Evolutionary conservation across 2,888 invertebrate genomes (phyloP).

Genomic region (Meteorus cinctellus): DNA sequence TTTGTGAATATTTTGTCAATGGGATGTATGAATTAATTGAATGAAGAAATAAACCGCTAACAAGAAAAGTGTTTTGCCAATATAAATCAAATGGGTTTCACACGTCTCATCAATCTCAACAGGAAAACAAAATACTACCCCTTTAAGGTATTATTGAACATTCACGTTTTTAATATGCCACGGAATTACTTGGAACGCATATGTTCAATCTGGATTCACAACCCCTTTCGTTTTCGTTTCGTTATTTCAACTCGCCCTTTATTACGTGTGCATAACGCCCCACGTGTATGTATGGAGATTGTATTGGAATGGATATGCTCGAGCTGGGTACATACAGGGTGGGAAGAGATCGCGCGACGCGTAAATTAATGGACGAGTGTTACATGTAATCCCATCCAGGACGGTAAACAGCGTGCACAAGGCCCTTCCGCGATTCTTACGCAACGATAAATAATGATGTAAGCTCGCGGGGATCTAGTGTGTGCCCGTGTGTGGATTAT

Average conservation of each 20-base stretch:
- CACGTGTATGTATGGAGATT: constrained; percentile 8
- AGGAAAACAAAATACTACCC: background rate
- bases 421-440: constrained; percentile 69
- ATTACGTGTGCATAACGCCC: background rate
- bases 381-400: constrained; percentile 59
- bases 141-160: background rate
- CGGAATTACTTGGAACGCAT: constrained; percentile 46
- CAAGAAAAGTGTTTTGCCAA: too few relatives aligned
- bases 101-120: background rate
- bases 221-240: constrained; percentile 42
- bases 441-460: constrained; percentile 70
- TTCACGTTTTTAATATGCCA: constrained; percentile 27
- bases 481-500: constrained; percentile 58
- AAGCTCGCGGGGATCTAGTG: constrained; percentile 60
- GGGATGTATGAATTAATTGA: background rate
- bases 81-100: background rate
- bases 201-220: constrained; percentile 40
- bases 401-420: constrained; percentile 64
- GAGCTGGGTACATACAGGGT: background rate
- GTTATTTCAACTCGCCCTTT: constrained; percentile 29
- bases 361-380: constrained; percentile 48
- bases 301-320: constrained; percentile 32
- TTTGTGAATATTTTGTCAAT: constrained; percentile 22
- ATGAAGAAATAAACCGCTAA: too few relatives aligned
- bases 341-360: constrained; percentile 34